phyloP scores from a whole-genome alignment of 2,113 vertebrate species.

The Labeo rohita region DNA sequence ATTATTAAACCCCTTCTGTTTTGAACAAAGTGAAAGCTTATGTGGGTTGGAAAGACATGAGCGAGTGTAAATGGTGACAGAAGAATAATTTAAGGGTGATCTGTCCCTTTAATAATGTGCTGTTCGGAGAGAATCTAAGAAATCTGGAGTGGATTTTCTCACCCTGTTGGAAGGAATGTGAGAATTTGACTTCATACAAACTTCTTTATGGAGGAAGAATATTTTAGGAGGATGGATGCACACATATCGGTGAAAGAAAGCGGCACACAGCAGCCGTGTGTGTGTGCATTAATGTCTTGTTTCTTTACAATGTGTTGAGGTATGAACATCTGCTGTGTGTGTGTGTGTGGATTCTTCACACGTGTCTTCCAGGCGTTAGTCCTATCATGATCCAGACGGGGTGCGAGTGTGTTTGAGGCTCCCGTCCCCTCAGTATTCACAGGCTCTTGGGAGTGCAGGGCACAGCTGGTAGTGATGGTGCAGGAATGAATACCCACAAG shows the following conservation, averaged over 20 bases:
- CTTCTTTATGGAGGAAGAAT: not conserved
- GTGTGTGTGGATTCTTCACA: constrained; percentile 25
- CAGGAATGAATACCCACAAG: not conserved
- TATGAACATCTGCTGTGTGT: constrained; percentile 54
- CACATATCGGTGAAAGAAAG: constrained; percentile 22
- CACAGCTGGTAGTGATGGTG: constrained; percentile 63
- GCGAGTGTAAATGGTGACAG: not conserved
- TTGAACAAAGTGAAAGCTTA: not conserved
- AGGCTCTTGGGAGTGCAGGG: constrained; percentile 69
- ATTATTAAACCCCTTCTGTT: not conserved
- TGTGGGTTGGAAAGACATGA: not conserved
- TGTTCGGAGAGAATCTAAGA: not conserved
- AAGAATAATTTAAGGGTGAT: not conserved
- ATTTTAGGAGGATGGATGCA: constrained; percentile 42
- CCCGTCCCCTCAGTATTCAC: constrained; percentile 18
- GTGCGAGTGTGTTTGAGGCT: not conserved
- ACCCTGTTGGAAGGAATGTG: constrained; percentile 19
- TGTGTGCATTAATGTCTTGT: not conserved
- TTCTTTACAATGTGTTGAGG: constrained; percentile 45
- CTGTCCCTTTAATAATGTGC: not conserved
- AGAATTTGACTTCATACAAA: not conserved
- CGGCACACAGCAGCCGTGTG: not conserved
- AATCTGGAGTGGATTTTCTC: constrained; percentile 2
- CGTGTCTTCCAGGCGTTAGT: constrained; percentile 61
- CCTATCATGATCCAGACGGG: constrained; percentile 48